These are phyloP conservation scores for Mya arenaria DNA, from an alignment of 1,140 invertebrate species.

Conservation along the genomic window DNA sequence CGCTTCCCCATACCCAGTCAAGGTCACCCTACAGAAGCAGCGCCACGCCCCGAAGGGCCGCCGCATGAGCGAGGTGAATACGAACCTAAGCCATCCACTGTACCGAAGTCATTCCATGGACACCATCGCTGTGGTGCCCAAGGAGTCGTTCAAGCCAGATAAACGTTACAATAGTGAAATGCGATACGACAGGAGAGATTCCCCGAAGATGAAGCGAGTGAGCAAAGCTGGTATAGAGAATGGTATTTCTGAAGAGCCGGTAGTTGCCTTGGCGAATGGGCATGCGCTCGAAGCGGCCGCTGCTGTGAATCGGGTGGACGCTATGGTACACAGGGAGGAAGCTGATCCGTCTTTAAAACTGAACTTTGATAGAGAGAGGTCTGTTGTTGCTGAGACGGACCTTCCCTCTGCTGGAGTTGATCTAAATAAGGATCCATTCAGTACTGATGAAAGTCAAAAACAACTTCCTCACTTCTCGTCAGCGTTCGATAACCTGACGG, in stretches of 20 bases:
- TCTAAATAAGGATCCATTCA: not conserved
- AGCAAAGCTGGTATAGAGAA: not conserved
- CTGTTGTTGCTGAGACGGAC: not conserved
- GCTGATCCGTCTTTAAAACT: not conserved
- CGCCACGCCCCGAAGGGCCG: conserved; percentile 40
- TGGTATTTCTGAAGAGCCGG: conserved; percentile 17
- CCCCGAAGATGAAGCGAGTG: not conserved
- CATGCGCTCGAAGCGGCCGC: not conserved
- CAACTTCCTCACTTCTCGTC: conserved; percentile 39
- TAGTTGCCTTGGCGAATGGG: not conserved
- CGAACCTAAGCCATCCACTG: conserved; percentile 83
- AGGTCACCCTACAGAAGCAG: conserved; percentile 72
- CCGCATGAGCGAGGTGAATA: conserved; percentile 50
- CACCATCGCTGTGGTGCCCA: conserved; percentile 79
- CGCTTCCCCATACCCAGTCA: conserved; percentile 94
- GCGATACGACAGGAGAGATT: conserved; percentile 60
- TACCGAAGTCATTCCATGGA: conserved; percentile 87
- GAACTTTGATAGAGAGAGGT: not conserved
- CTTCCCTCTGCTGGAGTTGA: conserved; percentile 21
- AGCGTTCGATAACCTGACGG: conserved; percentile 63
- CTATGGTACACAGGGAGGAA: conserved; percentile 18
- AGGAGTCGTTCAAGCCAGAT: conserved; percentile 53
- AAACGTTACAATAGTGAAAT: conserved; percentile 69
- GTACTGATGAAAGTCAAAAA: not conserved
- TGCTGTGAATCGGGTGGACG: not conserved